Percentiles rank a stretch among this genome's conserved stretches.
These are phyloP conservation scores for Horisme vitalbata DNA, from an alignment of 2,888 invertebrate genomes.

Conservation along the genomic window DNA sequence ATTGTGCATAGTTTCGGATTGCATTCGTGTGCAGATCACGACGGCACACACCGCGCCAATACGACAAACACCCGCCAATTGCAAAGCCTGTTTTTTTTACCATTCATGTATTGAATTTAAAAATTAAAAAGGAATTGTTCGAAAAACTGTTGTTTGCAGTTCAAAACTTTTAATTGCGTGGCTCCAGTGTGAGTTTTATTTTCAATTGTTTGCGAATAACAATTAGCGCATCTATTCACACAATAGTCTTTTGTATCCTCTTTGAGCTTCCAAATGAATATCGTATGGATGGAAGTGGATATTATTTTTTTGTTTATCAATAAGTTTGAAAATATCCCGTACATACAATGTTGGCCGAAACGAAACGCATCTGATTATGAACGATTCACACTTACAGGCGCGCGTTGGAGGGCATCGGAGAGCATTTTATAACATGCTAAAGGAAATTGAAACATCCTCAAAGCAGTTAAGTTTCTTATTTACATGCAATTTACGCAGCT, in stretches of 20 bases:
- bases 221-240: conserved; percentile 11
- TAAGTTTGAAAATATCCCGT: no score
- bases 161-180: conserved; percentile 15
- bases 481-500: no score
- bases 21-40: conserved; percentile 65
- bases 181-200: conserved; percentile 4
- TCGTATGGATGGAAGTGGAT: conserved; percentile 4
- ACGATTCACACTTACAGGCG: no score
- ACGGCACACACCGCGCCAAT: conserved; percentile 51
- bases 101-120: conserved; percentile 47
- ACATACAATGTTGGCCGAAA: no score
- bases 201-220: conserved; percentile 11
- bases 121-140: conserved; percentile 15
- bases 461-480: no score
- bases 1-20: conserved; percentile 58
- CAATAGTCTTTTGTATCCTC: conserved; percentile 5
- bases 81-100: conserved; percentile 61
- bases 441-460: no score
- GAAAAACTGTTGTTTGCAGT: conserved; percentile 10
- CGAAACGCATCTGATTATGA: no score
- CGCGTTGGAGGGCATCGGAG: no score
- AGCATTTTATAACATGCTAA: no score
- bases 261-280: neutral
- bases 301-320: no score
- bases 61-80: conserved; percentile 71